These are phyloP conservation scores for Rhadinocentrus ornatus DNA, from an alignment of 2,797 vertebrate species.

Conservation along the genomic window DNA sequence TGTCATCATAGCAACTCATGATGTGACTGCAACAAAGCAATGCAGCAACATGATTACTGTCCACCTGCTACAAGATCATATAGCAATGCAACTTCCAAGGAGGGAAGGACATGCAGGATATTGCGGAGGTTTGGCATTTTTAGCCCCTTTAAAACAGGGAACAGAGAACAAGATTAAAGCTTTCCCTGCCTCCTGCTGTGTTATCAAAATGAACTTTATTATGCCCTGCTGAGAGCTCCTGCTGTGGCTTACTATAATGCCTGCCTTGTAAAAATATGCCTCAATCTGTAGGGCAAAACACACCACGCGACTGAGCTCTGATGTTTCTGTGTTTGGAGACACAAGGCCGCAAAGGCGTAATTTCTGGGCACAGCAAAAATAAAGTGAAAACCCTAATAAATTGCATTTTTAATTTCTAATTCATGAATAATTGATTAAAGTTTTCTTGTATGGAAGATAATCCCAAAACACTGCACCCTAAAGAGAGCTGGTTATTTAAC, in stretches of 20 bases:
- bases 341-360: conserved; percentile 11
- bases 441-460: conserved; percentile 11
- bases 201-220: conserved; percentile 76
- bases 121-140: conserved; percentile 41
- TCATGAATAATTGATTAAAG: conserved; percentile 48
- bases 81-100: neutral
- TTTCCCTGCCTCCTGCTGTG: conserved; percentile 59
- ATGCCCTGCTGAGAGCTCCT: conserved; percentile 62
- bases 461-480: neutral
- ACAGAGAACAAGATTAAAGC: conserved; percentile 68
- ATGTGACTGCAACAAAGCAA: neutral
- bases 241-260: conserved; percentile 60
- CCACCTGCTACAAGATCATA: neutral
- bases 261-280: conserved; percentile 58
- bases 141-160: conserved; percentile 43
- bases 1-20: conserved; percentile 22
- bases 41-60: conserved; percentile 10
- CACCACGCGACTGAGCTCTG: conserved; percentile 9
- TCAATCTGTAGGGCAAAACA: conserved; percentile 48
- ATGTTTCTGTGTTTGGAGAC: conserved; percentile 30
- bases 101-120: conserved; percentile 26
- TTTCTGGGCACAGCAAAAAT: neutral
- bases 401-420: conserved; percentile 50
- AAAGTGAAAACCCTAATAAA: conserved; percentile 29
- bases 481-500: conserved; percentile 3